Evolutionary conservation across 2,797 vertebrate species (phyloP).

Genomic region (Clarias platycephalus): DNA sequence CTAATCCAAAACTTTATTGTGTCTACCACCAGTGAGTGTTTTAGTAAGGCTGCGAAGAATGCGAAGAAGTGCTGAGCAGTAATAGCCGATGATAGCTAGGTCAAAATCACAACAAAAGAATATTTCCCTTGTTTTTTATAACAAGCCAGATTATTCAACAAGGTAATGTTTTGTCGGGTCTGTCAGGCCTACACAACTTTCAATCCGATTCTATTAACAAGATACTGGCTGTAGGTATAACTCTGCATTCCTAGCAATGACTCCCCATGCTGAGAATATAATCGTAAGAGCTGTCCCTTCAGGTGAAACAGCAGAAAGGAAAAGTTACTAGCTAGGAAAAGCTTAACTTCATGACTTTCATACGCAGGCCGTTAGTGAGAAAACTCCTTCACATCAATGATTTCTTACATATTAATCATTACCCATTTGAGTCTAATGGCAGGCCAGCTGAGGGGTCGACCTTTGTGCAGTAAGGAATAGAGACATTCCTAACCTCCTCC

Average conservation of each 20-base stretch:
- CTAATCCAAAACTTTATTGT: background rate
- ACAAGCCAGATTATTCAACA: background rate
- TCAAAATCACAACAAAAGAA: background rate
- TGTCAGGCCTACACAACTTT: background rate
- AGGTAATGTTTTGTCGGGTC: background rate
- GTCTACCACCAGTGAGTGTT: background rate
- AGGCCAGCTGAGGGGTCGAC: conserved; percentile 55
- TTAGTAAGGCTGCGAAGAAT: background rate
- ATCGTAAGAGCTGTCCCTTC: conserved; percentile 9
- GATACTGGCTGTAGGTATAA: background rate
- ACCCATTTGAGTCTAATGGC: conserved; percentile 55
- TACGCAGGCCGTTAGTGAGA: background rate
- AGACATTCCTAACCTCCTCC: conserved; percentile 65
- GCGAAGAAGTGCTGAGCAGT: background rate
- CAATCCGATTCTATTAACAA: background rate
- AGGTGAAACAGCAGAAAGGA: conserved; percentile 29
- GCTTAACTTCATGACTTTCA: background rate
- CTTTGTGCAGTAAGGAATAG: conserved; percentile 61
- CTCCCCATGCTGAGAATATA: too few species aligned
- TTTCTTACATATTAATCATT: conserved; percentile 62
- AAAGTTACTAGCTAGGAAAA: conserved; percentile 1
- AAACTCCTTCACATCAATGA: conserved; percentile 32
- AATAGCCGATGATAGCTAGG: background rate
- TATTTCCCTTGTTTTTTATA: background rate
- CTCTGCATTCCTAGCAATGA: background rate